These are phyloP conservation scores for Callorhinus ursinus DNA, from an alignment of 2,113 vertebrate species.

Conservation along the genomic window DNA sequence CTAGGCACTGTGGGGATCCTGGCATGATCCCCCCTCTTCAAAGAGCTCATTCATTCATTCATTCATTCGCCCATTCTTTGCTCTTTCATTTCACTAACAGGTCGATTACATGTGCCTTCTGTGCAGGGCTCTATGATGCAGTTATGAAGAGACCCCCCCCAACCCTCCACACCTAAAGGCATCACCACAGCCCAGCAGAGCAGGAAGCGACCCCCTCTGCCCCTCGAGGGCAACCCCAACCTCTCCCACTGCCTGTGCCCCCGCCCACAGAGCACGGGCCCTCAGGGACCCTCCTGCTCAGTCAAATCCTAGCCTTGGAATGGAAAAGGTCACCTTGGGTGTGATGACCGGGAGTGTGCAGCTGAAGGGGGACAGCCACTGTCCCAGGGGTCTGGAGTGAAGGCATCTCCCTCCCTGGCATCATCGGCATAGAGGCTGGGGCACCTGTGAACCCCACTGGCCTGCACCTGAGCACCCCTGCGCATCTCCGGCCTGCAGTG, in stretches of 20 bases:
- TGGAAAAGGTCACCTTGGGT: fast-evolving
- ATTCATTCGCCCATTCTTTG: neutral
- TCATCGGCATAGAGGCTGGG: neutral
- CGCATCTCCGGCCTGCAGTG: neutral
- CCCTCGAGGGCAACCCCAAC: neutral
- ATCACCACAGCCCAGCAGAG: neutral
- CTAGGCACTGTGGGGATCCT: fast-evolving
- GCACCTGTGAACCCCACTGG: neutral
- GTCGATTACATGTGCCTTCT: fast-evolving
- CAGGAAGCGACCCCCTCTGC: neutral
- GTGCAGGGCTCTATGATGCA: neutral
- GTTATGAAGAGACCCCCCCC: neutral
- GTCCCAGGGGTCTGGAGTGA: neutral
- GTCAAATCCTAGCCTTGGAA: neutral
- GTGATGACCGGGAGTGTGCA: fast-evolving
- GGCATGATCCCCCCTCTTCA: neutral
- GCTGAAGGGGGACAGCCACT: too few relatives aligned
- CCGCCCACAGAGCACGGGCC: neutral
- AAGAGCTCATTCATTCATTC: neutral
- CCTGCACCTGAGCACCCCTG: fast-evolving
- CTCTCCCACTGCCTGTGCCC: neutral
- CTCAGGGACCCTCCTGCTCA: neutral
- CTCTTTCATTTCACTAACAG: neutral
- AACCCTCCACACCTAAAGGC: neutral
- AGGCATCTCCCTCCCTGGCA: neutral